phyloP scores from a whole-genome alignment of 2,888 invertebrate genomes.

The Nudaria mundana region DNA sequence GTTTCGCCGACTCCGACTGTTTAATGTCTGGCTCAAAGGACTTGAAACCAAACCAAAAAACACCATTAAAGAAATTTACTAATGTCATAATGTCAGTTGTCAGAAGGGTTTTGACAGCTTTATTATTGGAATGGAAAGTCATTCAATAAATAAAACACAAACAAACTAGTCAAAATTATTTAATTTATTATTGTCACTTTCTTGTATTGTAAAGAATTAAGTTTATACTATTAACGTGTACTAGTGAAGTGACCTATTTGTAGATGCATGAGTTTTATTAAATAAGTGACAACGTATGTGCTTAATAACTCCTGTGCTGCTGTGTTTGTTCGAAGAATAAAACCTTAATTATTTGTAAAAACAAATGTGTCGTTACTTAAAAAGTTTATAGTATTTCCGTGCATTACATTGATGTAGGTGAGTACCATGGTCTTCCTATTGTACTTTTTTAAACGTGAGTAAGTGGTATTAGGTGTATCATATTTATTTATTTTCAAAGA shows the following conservation, averaged over 20 bases:
- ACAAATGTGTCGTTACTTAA: conserved; percentile 61
- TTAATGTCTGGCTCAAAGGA: no score
- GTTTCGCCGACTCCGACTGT: no score
- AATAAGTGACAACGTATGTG: conserved; percentile 12
- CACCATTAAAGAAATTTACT: no score
- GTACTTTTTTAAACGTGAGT: background rate
- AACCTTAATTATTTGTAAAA: conserved; percentile 34
- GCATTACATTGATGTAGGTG: conserved; percentile 55
- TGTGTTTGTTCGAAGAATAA: conserved; percentile 5
- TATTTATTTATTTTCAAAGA: background rate
- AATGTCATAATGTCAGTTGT: no score
- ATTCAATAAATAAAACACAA: conserved; percentile 9
- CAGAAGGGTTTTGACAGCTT: no score
- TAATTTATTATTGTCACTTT: conserved; percentile 3
- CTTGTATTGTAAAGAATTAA: conserved; percentile 1
- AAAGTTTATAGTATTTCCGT: conserved; percentile 21
- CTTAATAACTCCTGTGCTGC: conserved; percentile 3
- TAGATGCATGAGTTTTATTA: background rate
- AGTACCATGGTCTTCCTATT: conserved; percentile 16
- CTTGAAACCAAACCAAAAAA: no score
- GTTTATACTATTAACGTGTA: conserved; percentile 7
- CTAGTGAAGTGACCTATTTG: background rate
- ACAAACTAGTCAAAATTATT: conserved; percentile 7
- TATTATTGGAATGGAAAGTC: conserved; percentile 7
- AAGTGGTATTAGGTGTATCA: background rate